Evolutionary conservation across 2,888 invertebrate genomes (phyloP), one percentile per base, ranked within the genome.

Genomic region (Oligia fasciuncula): DNA sequence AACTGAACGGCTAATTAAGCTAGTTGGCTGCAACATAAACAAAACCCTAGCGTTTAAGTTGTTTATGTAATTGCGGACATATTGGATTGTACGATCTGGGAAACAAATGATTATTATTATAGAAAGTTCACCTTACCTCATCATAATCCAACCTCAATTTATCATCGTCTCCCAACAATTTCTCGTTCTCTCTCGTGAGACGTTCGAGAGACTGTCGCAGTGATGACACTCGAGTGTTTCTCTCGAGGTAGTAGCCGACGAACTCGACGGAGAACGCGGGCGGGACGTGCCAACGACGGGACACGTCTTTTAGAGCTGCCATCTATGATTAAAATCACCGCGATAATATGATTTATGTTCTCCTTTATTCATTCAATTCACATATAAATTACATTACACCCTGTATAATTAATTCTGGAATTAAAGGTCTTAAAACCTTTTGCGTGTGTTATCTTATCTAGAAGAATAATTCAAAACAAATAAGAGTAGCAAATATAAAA

Each of bases 251-350:
- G 94, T 99, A 99, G 1, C 98, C 99, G 73, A 99, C 98, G 93
- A 99, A 99, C 94, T 99, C 99, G 0, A 99, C 98, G 70, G 98
- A 99, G 93, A 99, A 99, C 0, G 99, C 99, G 0, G 99, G 99
- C 0, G 99, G 98, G 83, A 99, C 98, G 94, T 99, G 99, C 98
- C 99, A 99, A 89, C 99, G 99, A 89, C 99, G 99, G 17, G 99
- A 97, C 9, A 99, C 98, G 91, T 99, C 99, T 8, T 98, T 98
- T 35, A 99, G 94, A 2, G 98, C 98, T 72, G 98, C 98, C 90
- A 98, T 96, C 97, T 97, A 76, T n/a, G 49, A 76, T 69, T 49
- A 76, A 51, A 63, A 49, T 19, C 14, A 29, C 23, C 69, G 4
- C 19, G 4, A 49, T 13, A 69, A 49, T 69, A 29, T 69, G 6